phyloP scores from a whole-genome alignment of 2,113 vertebrate species.

The Mungos mungo region DNA sequence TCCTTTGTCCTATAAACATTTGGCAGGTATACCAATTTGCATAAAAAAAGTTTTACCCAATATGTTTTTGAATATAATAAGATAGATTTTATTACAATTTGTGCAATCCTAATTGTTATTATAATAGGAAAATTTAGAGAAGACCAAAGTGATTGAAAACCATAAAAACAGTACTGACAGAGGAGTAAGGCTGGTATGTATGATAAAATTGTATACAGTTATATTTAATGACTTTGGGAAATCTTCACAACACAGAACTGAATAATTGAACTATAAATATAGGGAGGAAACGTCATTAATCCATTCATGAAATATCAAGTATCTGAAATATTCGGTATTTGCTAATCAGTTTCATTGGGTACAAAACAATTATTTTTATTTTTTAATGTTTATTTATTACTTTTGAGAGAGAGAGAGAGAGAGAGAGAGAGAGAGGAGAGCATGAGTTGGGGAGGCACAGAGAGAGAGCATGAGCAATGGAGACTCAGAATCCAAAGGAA shows the following conservation, averaged over 20 bases:
- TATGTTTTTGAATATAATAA: not conserved
- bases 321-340: conserved; percentile 7
- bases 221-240: not conserved
- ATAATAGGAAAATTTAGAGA: not conserved
- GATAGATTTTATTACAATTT: not conserved
- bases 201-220: not conserved
- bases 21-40: not conserved
- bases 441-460: too few relatives aligned
- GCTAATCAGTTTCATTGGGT: not conserved
- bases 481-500: too few relatives aligned
- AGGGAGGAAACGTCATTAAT: not conserved
- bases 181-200: not conserved
- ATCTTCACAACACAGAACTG: not conserved
- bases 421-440: too few relatives aligned
- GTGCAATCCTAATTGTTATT: not conserved
- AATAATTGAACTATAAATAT: too few relatives aligned
- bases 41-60: not conserved
- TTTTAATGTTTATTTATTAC: not conserved
- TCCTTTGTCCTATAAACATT: not conserved
- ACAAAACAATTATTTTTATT: not conserved
- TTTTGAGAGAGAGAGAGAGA: not conserved
- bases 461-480: too few relatives aligned
- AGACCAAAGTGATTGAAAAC: not conserved
- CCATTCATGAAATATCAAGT: not conserved
- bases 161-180: not conserved